These are phyloP conservation scores for Triplophysa siluroides DNA, from an alignment of 2,113 vertebrate genomes.

Conservation along the genomic window DNA sequence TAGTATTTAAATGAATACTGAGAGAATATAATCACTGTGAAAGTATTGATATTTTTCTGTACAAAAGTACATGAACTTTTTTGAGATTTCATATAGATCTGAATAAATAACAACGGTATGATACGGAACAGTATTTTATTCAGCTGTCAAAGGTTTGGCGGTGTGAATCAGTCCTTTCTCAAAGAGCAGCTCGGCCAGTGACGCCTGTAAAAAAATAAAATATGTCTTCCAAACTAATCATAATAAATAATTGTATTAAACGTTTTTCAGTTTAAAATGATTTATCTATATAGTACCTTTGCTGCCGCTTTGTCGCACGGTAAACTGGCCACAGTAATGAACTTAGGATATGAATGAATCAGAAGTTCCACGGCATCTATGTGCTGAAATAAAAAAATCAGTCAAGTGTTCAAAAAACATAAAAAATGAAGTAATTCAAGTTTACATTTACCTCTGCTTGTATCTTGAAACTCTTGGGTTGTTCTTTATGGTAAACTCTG, in stretches of 20 bases:
- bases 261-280: background rate
- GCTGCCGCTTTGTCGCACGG: conserved; percentile 83
- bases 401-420: background rate
- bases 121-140: conserved; percentile 42
- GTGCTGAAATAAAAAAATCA: conserved; percentile 63
- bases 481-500: conserved; percentile 92
- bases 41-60: no score
- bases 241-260: background rate
- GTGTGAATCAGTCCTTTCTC: conserved; percentile 73
- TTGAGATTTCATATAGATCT: background rate
- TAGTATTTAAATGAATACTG: no score
- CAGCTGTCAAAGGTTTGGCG: conserved; percentile 54
- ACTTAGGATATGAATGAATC: conserved; percentile 87
- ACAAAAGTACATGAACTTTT: background rate
- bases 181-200: conserved; percentile 74
- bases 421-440: background rate
- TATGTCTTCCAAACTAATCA: background rate
- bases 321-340: conserved; percentile 78
- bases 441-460: conserved; percentile 74
- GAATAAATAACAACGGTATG: background rate
- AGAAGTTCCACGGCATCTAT: conserved; percentile 87
- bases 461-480: conserved; percentile 86
- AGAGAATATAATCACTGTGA: no score
- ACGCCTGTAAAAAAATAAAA: conserved; percentile 57
- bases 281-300: conserved; percentile 65